phyloP scores from a whole-genome alignment of 2,888 invertebrate species.

The Platypus cylindrus region DNA sequence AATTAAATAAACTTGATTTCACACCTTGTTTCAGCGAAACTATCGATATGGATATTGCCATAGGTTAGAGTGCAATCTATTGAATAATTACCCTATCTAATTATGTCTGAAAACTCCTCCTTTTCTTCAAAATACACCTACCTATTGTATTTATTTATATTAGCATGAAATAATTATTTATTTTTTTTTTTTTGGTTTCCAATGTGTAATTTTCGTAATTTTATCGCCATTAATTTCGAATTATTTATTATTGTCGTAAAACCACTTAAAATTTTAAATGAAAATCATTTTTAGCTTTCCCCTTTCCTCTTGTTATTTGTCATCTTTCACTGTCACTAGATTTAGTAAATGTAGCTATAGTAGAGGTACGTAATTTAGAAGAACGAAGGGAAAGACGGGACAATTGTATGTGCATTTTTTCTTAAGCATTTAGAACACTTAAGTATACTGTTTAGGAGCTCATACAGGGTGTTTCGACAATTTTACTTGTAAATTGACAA shows the following conservation, averaged over 20 bases:
- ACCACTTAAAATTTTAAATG: too few species aligned
- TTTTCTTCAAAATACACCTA: slow-evolving; percentile 8
- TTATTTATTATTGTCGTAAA: slow-evolving; percentile 10
- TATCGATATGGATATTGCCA: too few species aligned
- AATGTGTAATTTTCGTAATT: slow-evolving; percentile 15
- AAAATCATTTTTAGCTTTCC: slow-evolving; percentile 8
- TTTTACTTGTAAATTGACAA: too few species aligned
- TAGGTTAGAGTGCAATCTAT: background rate
- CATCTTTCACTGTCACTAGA: too few species aligned
- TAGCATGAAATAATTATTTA: slow-evolving; percentile 8
- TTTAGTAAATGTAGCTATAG: too few species aligned
- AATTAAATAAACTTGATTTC: too few species aligned
- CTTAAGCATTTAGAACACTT: slow-evolving; percentile 2
- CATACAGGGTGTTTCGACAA: too few species aligned
- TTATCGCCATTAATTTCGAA: slow-evolving; percentile 14
- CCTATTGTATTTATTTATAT: slow-evolving; percentile 14
- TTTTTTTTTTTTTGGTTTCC: slow-evolving; percentile 12
- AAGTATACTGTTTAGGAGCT: too few species aligned
- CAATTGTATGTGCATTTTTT: slow-evolving; percentile 1
- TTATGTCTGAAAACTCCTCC: background rate
- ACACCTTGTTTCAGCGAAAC: too few species aligned
- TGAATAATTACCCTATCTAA: background rate
- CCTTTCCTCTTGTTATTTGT: slow-evolving; percentile 1
- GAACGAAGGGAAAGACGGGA: too few species aligned
- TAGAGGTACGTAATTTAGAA: too few species aligned